Evolutionary conservation across 2,888 invertebrate species (phyloP).

Genomic region (Sacculina carcini): DNA sequence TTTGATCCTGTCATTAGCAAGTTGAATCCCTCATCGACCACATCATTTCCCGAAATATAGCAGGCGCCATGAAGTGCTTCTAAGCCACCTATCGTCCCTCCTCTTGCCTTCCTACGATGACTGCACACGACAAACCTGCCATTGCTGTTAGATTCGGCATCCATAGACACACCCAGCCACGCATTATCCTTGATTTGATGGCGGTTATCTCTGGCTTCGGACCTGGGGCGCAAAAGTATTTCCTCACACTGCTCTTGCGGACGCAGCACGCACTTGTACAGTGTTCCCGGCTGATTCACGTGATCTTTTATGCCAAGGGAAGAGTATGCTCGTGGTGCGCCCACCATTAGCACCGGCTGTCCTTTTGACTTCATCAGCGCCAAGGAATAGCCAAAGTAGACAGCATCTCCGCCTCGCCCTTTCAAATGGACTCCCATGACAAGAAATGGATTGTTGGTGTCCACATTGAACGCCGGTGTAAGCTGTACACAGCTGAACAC

Average conservation of each 20-base stretch:
- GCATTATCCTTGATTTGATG: slow-evolving; percentile 21
- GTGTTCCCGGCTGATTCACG: slow-evolving; percentile 25
- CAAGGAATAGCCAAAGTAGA: slow-evolving; percentile 14
- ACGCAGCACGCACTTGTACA: slow-evolving; percentile 22
- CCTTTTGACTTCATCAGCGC: no score
- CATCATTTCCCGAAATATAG: slow-evolving; percentile 16
- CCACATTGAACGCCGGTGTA: slow-evolving; percentile 17
- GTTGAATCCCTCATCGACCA: not conserved
- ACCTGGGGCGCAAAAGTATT: slow-evolving; percentile 20
- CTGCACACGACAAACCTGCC: slow-evolving; percentile 17
- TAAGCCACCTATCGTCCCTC: no score
- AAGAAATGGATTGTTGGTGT: slow-evolving; percentile 9
- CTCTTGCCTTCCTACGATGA: slow-evolving; percentile 23
- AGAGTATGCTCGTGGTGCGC: slow-evolving; percentile 29
- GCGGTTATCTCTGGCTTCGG: slow-evolving; percentile 13
- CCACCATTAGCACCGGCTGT: slow-evolving; percentile 20
- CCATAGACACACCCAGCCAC: slow-evolving; percentile 23
- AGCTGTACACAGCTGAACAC: no score
- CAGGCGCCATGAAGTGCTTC: no score
- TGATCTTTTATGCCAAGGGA: slow-evolving; percentile 17
- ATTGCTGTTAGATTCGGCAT: not conserved
- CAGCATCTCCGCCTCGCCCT: not conserved
- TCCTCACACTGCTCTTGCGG: slow-evolving; percentile 18
- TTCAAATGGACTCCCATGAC: slow-evolving; percentile 6
- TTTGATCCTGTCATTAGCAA: not conserved